A percentile compares a stretch with the other conserved stretches of the same genome.
phyloP scores from a whole-genome alignment of 1,140 invertebrate species.

The Proales similis region DNA sequence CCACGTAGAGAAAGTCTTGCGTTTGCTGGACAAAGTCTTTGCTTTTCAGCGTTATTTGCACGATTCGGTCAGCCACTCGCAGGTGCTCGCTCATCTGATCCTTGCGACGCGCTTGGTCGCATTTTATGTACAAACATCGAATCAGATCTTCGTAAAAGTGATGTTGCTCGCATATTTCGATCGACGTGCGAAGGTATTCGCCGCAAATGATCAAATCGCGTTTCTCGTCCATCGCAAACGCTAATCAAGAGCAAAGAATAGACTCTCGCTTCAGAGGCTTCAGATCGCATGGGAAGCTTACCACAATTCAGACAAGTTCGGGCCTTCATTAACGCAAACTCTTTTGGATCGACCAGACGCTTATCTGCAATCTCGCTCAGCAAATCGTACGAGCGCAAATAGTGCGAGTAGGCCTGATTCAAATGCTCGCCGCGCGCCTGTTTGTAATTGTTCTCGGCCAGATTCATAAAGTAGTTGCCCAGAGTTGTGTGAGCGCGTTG shows the following conservation, averaged over 20 bases:
- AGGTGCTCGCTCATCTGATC: slow-evolving; percentile 14
- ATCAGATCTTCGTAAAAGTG: slow-evolving; percentile 33
- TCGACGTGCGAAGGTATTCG: slow-evolving; percentile 26
- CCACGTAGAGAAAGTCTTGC: slow-evolving; percentile 18
- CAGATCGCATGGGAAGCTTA: neutral
- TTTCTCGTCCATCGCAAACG: slow-evolving; percentile 38
- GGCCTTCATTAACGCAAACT: slow-evolving; percentile 32
- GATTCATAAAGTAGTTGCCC: slow-evolving; percentile 31
- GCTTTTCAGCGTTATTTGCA: slow-evolving; percentile 23
- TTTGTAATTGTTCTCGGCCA: slow-evolving; percentile 34
- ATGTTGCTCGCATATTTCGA: slow-evolving; percentile 29
- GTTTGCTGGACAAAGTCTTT: slow-evolving; percentile 36
- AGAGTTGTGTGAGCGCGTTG: slow-evolving; percentile 29
- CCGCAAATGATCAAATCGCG: slow-evolving; percentile 27
- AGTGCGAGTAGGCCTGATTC: slow-evolving; percentile 28
- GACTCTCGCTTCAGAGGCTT: no score
- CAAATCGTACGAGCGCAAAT: slow-evolving; percentile 30
- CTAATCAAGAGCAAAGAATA: neutral
- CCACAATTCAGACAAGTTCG: slow-evolving; percentile 31
- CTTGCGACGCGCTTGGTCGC: slow-evolving; percentile 31
- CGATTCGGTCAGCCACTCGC: slow-evolving; percentile 26
- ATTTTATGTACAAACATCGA: slow-evolving; percentile 34
- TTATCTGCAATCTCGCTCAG: slow-evolving; percentile 20
- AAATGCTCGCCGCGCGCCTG: slow-evolving; percentile 17
- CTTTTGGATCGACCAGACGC: slow-evolving; percentile 32